A percentile compares a stretch with the other conserved stretches of the same genome.
These are phyloP conservation scores for Riparia riparia DNA, from an alignment of 2,113 vertebrate species.

Conservation along the genomic window DNA sequence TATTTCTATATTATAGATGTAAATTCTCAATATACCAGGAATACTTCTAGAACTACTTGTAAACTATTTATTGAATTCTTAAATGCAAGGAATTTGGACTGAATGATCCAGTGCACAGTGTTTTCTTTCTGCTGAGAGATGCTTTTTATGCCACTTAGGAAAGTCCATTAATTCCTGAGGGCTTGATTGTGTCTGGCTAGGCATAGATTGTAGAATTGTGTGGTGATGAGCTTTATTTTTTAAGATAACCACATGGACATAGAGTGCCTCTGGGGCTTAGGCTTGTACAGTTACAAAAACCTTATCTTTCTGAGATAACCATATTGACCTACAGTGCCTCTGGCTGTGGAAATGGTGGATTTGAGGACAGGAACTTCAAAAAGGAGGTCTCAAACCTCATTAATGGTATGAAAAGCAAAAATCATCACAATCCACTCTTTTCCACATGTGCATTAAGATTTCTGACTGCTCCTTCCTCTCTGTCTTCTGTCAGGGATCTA, in stretches of 20 bases:
- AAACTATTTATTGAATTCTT: background rate
- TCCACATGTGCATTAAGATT: background rate
- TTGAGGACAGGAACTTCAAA: background rate
- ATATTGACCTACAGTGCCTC: background rate
- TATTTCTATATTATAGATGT: background rate
- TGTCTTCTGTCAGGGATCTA: background rate
- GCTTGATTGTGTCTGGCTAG: constrained; percentile 9
- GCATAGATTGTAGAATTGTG: background rate
- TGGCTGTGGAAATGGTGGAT: constrained; percentile 17
- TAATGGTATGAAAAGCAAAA: background rate
- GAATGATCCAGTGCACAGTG: background rate
- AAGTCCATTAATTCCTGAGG: constrained; percentile 28
- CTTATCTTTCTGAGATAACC: constrained; percentile 43
- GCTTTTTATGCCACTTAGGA: background rate
- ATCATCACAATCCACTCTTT: background rate
- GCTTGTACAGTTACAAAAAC: background rate
- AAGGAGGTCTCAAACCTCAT: background rate
- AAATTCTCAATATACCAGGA: background rate
- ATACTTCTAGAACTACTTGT: background rate
- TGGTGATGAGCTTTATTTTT: constrained; percentile 21
- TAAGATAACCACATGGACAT: constrained; percentile 32
- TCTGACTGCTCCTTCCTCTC: background rate
- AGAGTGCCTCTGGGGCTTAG: constrained; percentile 16
- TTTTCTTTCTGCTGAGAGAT: background rate
- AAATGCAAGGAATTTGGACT: background rate